phyloP scores from a whole-genome alignment of 2,113 vertebrate genomes.

The Cyprinodon tularosa region DNA sequence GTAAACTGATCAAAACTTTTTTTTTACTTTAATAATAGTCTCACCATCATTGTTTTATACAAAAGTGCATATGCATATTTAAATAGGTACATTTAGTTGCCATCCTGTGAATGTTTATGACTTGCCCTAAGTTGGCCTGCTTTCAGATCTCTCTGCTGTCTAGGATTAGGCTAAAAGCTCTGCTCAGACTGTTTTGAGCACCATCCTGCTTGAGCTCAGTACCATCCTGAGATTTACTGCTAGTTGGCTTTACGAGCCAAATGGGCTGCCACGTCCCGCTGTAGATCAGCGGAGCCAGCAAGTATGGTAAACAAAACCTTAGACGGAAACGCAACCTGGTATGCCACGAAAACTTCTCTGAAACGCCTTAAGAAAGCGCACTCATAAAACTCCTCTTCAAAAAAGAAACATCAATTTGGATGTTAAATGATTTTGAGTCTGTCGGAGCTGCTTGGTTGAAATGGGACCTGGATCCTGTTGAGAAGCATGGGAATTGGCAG shows the following conservation, averaged over 20 bases:
- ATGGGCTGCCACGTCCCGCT: conserved; percentile 19
- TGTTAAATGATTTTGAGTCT: conserved; percentile 35
- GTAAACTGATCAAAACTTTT: neutral
- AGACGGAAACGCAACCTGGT: neutral
- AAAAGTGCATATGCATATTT: neutral
- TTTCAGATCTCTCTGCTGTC: conserved; percentile 56
- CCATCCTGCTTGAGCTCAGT: conserved; percentile 42
- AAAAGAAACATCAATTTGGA: conserved; percentile 6
- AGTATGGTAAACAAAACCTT: conserved; percentile 6
- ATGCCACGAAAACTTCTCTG: conserved; percentile 22
- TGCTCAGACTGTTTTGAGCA: conserved; percentile 37
- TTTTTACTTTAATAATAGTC: neutral
- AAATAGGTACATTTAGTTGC: neutral
- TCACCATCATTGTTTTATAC: neutral
- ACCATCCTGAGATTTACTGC: conserved; percentile 52
- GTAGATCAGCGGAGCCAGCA: conserved; percentile 18
- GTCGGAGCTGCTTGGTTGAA: conserved; percentile 31
- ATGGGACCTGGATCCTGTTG: conserved; percentile 59
- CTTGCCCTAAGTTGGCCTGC: conserved; percentile 44
- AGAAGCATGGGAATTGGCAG: conserved; percentile 87
- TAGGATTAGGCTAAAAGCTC: conserved; percentile 70
- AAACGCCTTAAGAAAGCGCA: conserved; percentile 20
- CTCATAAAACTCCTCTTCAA: conserved; percentile 29
- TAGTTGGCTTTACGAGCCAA: conserved; percentile 38
- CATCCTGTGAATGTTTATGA: neutral